These are phyloP conservation scores for Corythornis madagascariensis DNA, from an alignment of 2,113 vertebrate genomes.

Conservation along the genomic window DNA sequence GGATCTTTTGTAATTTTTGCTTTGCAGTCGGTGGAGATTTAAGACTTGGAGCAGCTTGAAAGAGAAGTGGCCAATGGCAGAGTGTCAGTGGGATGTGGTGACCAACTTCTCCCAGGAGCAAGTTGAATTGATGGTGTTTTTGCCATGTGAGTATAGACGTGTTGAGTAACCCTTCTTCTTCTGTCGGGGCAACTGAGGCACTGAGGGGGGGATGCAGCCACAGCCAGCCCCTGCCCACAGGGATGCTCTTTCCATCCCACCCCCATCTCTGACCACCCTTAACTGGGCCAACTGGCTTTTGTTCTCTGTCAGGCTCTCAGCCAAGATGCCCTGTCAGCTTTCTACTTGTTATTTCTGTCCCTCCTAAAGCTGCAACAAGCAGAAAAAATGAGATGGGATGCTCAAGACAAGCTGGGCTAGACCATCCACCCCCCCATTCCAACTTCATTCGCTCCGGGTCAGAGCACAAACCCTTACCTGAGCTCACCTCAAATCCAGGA, in stretches of 20 bases:
- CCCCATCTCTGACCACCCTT: not conserved
- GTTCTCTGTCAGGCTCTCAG: not conserved
- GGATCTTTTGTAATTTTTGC: not conserved
- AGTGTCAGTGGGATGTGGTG: fast-evolving
- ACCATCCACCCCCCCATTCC: not conserved
- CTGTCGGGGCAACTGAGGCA: not conserved
- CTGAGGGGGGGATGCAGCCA: fast-evolving
- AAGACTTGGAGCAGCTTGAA: not conserved
- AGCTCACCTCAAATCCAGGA: not conserved
- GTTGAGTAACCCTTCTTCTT: fast-evolving
- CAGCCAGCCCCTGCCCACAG: not conserved
- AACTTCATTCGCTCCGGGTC: fast-evolving
- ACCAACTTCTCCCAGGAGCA: no score
- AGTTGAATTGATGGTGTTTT: not conserved
- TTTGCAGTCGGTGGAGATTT: not conserved
- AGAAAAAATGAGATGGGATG: fast-evolving
- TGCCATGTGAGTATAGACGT: fast-evolving
- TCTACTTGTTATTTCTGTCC: not conserved
- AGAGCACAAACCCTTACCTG: not conserved
- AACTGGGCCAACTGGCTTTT: not conserved
- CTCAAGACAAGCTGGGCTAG: not conserved
- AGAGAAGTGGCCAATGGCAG: not conserved
- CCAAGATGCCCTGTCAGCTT: not conserved
- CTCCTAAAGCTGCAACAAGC: not conserved
- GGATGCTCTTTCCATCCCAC: not conserved